These are phyloP conservation scores for Phorcus lineatus DNA, from an alignment of 2,888 invertebrate species.

Conservation along the genomic window DNA sequence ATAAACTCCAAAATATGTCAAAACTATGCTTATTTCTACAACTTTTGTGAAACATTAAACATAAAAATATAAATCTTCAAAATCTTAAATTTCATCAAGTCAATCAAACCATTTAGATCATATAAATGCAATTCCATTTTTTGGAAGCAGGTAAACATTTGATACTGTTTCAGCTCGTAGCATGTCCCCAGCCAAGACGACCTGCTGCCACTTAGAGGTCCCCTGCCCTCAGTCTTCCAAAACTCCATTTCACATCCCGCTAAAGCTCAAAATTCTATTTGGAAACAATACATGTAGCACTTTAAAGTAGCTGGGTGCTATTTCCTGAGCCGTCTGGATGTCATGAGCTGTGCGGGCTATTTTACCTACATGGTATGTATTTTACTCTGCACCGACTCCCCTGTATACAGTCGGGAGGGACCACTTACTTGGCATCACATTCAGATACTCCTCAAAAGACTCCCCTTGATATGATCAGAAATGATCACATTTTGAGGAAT, in stretches of 20 bases:
- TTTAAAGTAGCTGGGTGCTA: slow-evolving; percentile 11
- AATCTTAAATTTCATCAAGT: too few relatives aligned
- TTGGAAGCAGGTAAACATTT: background rate
- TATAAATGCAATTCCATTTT: background rate
- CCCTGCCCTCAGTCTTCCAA: background rate
- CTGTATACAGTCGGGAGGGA: too few relatives aligned
- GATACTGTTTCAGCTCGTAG: slow-evolving; percentile 9
- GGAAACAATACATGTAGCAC: slow-evolving; percentile 23
- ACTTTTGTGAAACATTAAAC: too few relatives aligned
- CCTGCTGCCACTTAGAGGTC: background rate
- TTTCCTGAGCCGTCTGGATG: background rate
- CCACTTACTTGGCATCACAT: too few relatives aligned
- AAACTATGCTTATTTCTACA: too few relatives aligned
- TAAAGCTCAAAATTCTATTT: slow-evolving; percentile 20
- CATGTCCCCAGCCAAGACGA: background rate
- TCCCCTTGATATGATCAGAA: too few relatives aligned
- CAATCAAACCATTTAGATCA: too few relatives aligned
- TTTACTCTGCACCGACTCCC: too few relatives aligned
- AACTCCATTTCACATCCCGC: background rate
- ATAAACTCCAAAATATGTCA: too few relatives aligned
- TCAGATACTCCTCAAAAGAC: too few relatives aligned
- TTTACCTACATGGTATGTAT: slow-evolving; percentile 14
- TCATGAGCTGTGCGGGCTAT: background rate
- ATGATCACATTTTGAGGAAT: too few relatives aligned
- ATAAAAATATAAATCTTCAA: too few relatives aligned